A percentile compares a stretch with the other conserved stretches of the same genome.
phyloP scores from a whole-genome alignment of 2,888 invertebrate species.

The Arge pagana region DNA sequence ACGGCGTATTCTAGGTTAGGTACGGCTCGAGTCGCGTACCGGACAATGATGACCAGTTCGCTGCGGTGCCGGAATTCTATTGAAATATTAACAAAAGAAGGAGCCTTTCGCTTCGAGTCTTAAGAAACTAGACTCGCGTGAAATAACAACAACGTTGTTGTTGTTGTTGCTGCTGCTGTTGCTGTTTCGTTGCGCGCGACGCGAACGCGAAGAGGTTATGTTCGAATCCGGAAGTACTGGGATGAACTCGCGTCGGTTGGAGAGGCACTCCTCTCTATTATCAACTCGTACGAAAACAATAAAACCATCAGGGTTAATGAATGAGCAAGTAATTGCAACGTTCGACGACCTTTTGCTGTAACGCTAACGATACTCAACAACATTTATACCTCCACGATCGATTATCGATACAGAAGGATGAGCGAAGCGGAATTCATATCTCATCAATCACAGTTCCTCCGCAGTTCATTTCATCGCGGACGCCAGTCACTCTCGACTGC shows the following conservation, averaged over 20 bases:
- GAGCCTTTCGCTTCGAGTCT: slow-evolving; percentile 9
- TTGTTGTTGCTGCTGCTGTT: too few relatives aligned
- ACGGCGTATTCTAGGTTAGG: too few relatives aligned
- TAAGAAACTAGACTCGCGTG: slow-evolving; percentile 14
- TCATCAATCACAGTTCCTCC: slow-evolving; percentile 38
- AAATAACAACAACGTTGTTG: slow-evolving; percentile 19
- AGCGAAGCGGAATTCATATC: slow-evolving; percentile 30
- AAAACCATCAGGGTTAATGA: slow-evolving; percentile 1
- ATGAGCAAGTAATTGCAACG: slow-evolving; percentile 17
- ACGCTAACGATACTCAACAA: too few relatives aligned
- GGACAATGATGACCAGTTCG: not conserved
- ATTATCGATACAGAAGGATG: slow-evolving; percentile 39
- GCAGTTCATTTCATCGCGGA: slow-evolving; percentile 31
- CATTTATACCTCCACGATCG: too few relatives aligned
- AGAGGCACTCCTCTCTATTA: slow-evolving; percentile 12
- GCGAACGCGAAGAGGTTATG: not conserved
- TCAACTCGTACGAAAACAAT: not conserved
- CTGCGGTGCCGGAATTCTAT: slow-evolving; percentile 16
- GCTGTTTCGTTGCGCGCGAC: slow-evolving; percentile 8
- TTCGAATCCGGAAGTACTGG: too few relatives aligned
- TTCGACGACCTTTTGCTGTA: too few relatives aligned
- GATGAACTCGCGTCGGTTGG: slow-evolving; percentile 20
- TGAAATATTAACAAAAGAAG: slow-evolving; percentile 7
- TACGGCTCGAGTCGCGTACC: not conserved
- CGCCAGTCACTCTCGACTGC: too few relatives aligned